phyloP scores from a whole-genome alignment of 2,797 vertebrate genomes.

The Danio kyathit region DNA sequence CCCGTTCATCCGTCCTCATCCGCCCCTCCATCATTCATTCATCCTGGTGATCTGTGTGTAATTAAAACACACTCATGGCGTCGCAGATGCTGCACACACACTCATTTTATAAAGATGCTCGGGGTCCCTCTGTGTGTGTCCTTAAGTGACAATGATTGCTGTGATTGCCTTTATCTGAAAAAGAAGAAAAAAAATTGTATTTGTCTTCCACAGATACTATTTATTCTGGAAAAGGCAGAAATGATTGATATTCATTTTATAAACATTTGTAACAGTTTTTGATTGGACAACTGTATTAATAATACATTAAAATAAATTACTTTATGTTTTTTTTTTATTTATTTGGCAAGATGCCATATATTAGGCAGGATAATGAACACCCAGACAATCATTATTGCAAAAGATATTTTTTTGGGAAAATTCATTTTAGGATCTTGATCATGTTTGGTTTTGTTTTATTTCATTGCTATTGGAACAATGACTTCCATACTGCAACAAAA shows the following conservation, averaged over 20 bases:
- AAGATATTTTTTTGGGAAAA: neutral
- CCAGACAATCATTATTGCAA: neutral
- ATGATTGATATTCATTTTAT: neutral
- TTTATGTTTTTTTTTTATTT: neutral
- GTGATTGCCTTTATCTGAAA: neutral
- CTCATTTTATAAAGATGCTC: conserved; percentile 20
- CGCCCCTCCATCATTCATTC: conserved; percentile 41
- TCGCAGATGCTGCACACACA: neutral
- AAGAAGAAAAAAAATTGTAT: neutral
- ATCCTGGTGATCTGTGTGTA: conserved; percentile 56
- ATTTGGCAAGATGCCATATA: neutral
- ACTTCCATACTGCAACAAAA: too few species aligned
- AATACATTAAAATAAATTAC: neutral
- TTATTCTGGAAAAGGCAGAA: neutral
- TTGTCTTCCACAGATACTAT: neutral
- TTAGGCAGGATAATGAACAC: neutral
- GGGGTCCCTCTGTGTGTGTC: conserved; percentile 9
- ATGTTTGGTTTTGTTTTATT: too few species aligned
- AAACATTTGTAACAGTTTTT: neutral
- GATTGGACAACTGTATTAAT: neutral
- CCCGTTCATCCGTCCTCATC: neutral
- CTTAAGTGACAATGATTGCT: conserved; percentile 7
- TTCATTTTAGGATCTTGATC: neutral
- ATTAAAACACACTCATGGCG: conserved; percentile 53
- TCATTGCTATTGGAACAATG: too few species aligned